A percentile compares a stretch with the other conserved stretches of the same genome.
phyloP scores from a whole-genome alignment of 2,113 vertebrate genomes.

The Anseranas semipalmata region DNA sequence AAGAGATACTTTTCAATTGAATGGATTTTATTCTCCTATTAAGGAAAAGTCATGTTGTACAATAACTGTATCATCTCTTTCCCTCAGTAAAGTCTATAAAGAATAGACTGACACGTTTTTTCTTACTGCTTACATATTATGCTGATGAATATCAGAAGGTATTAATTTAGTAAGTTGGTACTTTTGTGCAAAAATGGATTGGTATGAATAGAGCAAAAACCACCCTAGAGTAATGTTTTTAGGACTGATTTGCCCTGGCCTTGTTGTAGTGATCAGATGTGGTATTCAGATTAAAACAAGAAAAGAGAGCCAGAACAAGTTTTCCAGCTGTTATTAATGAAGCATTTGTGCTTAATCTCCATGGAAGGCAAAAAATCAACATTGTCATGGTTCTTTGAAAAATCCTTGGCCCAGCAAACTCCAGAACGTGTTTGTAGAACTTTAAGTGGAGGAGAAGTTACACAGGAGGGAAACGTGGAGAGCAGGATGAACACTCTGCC shows the following conservation, averaged over 20 bases:
- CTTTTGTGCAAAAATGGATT: constrained; percentile 2
- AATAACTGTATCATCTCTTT: not conserved
- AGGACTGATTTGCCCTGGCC: not conserved
- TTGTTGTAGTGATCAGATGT: not conserved
- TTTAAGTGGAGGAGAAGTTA: not conserved
- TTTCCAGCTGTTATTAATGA: not conserved
- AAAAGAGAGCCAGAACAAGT: not conserved
- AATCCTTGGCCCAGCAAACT: not conserved
- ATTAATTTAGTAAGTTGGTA: not conserved
- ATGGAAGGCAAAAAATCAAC: not conserved
- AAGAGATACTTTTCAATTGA: not conserved
- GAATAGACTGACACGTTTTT: not conserved
- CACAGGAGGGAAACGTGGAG: not conserved
- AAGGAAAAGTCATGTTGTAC: constrained; percentile 18
- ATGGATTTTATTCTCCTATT: constrained; percentile 29
- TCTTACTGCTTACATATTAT: not conserved
- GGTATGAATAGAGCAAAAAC: not conserved
- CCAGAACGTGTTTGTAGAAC: not conserved
- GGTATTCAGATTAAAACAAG: not conserved
- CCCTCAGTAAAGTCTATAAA: not conserved
- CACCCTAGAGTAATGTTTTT: not conserved
- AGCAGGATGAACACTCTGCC: not conserved
- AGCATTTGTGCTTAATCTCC: not conserved
- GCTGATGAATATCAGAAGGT: not conserved
- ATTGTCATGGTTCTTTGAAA: not conserved